phyloP scores from a whole-genome alignment of 2,797 vertebrate species.

The Philypnodon macrostomus region DNA sequence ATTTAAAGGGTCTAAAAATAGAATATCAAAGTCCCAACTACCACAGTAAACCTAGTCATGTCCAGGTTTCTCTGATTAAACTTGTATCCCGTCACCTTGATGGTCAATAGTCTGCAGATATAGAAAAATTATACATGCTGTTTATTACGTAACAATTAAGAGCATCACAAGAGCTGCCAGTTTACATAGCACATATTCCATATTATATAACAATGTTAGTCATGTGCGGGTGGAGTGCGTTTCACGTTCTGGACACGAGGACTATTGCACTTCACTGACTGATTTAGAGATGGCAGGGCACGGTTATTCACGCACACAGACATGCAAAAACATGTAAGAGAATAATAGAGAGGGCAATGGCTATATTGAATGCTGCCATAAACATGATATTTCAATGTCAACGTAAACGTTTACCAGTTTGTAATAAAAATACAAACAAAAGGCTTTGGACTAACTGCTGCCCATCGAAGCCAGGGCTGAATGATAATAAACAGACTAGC shows the following conservation, averaged over 20 bases:
- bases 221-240: neutral
- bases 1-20: too few species aligned
- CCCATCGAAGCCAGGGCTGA: too few species aligned
- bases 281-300: slow-evolving; percentile 2
- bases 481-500: too few species aligned
- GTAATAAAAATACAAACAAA: too few species aligned
- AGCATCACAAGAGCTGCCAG: slow-evolving; percentile 18
- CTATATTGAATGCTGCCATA: too few species aligned
- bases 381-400: too few species aligned
- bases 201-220: slow-evolving; percentile 51
- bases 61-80: neutral
- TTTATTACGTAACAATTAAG: slow-evolving; percentile 44
- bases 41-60: too few species aligned
- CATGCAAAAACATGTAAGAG: too few species aligned
- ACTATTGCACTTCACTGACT: slow-evolving; percentile 27
- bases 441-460: too few species aligned
- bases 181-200: slow-evolving; percentile 23
- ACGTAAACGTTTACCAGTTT: too few species aligned
- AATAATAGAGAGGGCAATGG: too few species aligned
- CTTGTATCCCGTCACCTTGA: neutral
- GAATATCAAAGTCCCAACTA: too few species aligned
- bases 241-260: slow-evolving; percentile 1
- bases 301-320: neutral
- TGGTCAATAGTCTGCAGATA: slow-evolving; percentile 11
- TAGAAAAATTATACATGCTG: slow-evolving; percentile 12